These are phyloP conservation scores for Parasteatoda lunata DNA, from an alignment of 2,888 invertebrate species.

Conservation along the genomic window DNA sequence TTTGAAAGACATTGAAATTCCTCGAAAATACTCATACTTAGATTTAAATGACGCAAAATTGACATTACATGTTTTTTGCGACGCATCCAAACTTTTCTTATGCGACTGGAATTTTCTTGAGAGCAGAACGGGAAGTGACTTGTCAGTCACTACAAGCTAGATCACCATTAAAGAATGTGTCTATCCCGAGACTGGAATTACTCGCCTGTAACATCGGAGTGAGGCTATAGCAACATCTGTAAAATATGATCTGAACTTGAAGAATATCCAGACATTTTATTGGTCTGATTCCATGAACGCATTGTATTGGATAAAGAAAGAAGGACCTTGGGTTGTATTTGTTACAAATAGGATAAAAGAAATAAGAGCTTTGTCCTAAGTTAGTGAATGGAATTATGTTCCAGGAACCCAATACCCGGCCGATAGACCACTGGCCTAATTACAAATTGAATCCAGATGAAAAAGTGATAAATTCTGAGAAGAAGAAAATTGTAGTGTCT, in stretches of 20 bases:
- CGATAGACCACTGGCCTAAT: neutral
- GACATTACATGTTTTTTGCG: too few species aligned
- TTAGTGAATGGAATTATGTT: neutral
- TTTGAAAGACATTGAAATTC: too few species aligned
- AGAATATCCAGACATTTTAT: neutral
- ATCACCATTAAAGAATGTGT: constrained; percentile 10
- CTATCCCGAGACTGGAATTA: constrained; percentile 18
- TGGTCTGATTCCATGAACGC: constrained; percentile 14
- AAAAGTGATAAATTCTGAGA: neutral
- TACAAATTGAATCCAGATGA: neutral
- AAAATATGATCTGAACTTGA: neutral
- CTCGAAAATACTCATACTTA: too few species aligned
- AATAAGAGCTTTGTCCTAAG: neutral
- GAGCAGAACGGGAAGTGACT: too few species aligned
- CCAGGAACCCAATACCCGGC: constrained; percentile 4
- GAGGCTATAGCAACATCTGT: neutral
- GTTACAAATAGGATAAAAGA: constrained; percentile 1
- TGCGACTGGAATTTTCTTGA: too few species aligned
- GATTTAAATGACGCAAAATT: too few species aligned
- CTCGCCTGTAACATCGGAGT: constrained; percentile 11
- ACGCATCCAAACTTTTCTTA: too few species aligned
- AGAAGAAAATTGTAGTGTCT: constrained; percentile 1
- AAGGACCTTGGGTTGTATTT: constrained; percentile 3
- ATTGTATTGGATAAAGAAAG: constrained; percentile 19
- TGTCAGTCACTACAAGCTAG: constrained; percentile 2